Evolutionary conservation across 2,888 invertebrate genomes (phyloP).

Genomic region (Drosophila neotestacea): DNA sequence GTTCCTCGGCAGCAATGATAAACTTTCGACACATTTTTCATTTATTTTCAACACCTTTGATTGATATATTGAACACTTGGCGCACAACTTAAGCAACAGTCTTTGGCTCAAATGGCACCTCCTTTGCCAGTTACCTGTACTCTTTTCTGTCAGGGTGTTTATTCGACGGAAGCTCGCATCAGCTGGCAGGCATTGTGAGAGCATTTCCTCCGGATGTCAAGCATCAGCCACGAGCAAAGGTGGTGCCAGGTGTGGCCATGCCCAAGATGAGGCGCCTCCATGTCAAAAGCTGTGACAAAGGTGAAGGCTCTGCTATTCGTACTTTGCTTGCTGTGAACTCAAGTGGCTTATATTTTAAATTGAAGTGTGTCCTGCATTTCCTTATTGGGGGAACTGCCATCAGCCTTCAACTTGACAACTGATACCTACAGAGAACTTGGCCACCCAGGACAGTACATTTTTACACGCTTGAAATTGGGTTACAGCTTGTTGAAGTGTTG

Average conservation of each 20-base stretch:
- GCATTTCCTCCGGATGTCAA: slow-evolving; percentile 59
- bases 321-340: slow-evolving; percentile 21
- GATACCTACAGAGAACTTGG: neutral
- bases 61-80: slow-evolving; percentile 82
- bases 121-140: slow-evolving; percentile 1
- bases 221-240: slow-evolving; percentile 17
- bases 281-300: slow-evolving; percentile 73
- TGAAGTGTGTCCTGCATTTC: slow-evolving; percentile 42
- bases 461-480: slow-evolving; percentile 9
- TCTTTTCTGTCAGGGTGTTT: slow-evolving; percentile 27
- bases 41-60: slow-evolving; percentile 83
- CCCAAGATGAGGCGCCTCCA: slow-evolving; percentile 28
- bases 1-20: slow-evolving; percentile 65
- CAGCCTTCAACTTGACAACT: slow-evolving; percentile 13
- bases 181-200: slow-evolving; percentile 67
- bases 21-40: slow-evolving; percentile 83
- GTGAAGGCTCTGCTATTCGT: slow-evolving; percentile 44
- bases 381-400: slow-evolving; percentile 16
- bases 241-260: neutral
- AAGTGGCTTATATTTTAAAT: slow-evolving; percentile 61
- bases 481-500: neutral
- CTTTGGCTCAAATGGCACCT: slow-evolving; percentile 42
- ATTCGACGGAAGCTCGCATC: slow-evolving; percentile 58
- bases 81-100: slow-evolving; percentile 69
- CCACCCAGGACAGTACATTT: neutral